A percentile compares a stretch with the other conserved stretches of the same genome.
Evolutionary conservation across 2,797 vertebrate species (phyloP).

Genomic region (Rousettus madagascariensis): DNA sequence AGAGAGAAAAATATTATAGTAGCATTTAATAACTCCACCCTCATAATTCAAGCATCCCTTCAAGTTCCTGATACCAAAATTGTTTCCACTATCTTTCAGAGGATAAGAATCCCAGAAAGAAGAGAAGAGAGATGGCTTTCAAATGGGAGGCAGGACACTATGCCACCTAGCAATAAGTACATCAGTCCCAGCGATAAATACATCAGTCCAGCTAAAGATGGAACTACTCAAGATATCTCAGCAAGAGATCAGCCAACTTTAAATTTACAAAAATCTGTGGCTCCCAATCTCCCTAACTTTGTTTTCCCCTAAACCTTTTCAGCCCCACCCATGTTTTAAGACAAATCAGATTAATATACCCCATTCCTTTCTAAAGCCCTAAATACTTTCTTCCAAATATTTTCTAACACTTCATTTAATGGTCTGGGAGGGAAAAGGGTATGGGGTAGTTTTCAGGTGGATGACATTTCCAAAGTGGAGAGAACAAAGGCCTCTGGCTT

Average conservation of each 20-base stretch:
- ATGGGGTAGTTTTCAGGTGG: neutral
- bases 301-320: neutral
- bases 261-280: neutral
- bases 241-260: neutral
- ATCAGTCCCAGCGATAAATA: neutral
- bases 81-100: neutral
- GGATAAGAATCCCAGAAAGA: neutral
- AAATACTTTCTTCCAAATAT: neutral
- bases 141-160: neutral
- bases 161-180: neutral
- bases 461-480: constrained; percentile 32
- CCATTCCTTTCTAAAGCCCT: neutral
- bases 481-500: constrained; percentile 82
- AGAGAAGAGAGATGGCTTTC: neutral
- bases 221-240: neutral
- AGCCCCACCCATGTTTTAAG: neutral
- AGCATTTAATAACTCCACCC: neutral
- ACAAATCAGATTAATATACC: neutral
- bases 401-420: constrained; percentile 47
- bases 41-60: neutral
- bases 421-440: neutral
- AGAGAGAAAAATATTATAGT: neutral
- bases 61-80: neutral
- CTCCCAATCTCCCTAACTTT: neutral
- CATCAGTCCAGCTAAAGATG: neutral